Percentiles rank a stretch among this genome's conserved stretches.
Evolutionary conservation across 2,888 invertebrate genomes (phyloP).

Genomic region (Folsomia candida): DNA sequence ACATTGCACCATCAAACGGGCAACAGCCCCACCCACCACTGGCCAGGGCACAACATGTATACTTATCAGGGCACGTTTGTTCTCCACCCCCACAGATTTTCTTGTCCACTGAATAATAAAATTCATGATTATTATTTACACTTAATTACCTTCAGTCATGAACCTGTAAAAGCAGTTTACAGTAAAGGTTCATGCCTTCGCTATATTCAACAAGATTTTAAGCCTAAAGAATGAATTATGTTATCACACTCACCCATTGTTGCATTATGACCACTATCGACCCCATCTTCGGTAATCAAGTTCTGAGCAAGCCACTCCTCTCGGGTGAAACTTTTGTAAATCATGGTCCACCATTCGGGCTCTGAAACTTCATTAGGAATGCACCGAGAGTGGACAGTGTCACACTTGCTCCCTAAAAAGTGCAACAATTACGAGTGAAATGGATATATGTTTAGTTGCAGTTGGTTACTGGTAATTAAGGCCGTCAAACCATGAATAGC

Average conservation of each 20-base stretch:
- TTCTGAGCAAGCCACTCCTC: neutral
- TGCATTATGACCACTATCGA: neutral
- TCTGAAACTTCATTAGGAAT: neutral
- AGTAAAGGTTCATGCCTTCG: no score
- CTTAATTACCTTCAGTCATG: neutral
- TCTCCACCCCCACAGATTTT: constrained; percentile 25
- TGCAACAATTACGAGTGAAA: neutral
- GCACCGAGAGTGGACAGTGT: neutral
- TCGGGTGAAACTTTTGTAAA: constrained; percentile 3
- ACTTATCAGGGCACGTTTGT: constrained; percentile 24
- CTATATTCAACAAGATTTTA: no score
- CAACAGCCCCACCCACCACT: constrained; percentile 22
- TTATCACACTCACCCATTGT: neutral
- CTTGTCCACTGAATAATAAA: neutral
- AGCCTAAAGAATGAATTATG: no score
- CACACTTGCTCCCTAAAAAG: neutral
- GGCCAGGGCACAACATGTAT: constrained; percentile 29
- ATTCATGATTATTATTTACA: neutral
- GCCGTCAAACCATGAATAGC: neutral
- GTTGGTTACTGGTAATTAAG: neutral
- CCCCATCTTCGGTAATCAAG: neutral
- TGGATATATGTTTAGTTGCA: neutral
- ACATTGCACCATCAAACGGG: constrained; percentile 27
- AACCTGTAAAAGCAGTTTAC: neutral
- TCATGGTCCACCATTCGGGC: constrained; percentile 3